These are phyloP conservation scores for Gambelia wislizenii DNA, from an alignment of 2,797 vertebrate species.

Conservation along the genomic window DNA sequence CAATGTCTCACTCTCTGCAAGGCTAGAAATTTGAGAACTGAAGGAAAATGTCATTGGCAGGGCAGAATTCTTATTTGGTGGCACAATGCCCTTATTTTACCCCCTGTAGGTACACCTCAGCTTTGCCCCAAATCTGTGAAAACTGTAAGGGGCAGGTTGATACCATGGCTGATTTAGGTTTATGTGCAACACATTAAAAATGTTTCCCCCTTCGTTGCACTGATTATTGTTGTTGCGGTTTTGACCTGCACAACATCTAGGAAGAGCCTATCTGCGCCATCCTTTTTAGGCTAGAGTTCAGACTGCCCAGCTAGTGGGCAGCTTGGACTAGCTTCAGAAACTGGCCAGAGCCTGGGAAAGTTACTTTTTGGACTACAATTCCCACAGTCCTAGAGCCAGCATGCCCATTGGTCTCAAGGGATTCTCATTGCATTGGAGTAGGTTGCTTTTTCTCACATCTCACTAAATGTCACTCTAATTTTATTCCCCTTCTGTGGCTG, in stretches of 20 bases:
- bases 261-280: not conserved
- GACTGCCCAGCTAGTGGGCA: not conserved
- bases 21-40: no score
- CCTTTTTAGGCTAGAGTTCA: not conserved
- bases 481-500: slow-evolving; percentile 11
- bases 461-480: slow-evolving; percentile 15
- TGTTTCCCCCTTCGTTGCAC: not conserved
- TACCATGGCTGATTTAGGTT: not conserved
- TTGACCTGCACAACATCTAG: no score
- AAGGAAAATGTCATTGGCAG: no score
- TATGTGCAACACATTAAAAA: not conserved
- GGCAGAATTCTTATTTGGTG: no score
- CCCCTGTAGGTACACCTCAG: not conserved
- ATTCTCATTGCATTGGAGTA: not conserved
- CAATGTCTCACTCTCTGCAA: no score
- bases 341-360: not conserved
- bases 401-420: not conserved
- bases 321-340: not conserved
- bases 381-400: not conserved
- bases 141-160: not conserved
- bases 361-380: not conserved
- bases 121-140: not conserved
- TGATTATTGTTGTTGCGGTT: not conserved
- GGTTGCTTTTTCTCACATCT: slow-evolving; percentile 12
- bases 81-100: not conserved